phyloP scores from a whole-genome alignment of 2,113 vertebrate species.

The Planiliza haematocheilus region DNA sequence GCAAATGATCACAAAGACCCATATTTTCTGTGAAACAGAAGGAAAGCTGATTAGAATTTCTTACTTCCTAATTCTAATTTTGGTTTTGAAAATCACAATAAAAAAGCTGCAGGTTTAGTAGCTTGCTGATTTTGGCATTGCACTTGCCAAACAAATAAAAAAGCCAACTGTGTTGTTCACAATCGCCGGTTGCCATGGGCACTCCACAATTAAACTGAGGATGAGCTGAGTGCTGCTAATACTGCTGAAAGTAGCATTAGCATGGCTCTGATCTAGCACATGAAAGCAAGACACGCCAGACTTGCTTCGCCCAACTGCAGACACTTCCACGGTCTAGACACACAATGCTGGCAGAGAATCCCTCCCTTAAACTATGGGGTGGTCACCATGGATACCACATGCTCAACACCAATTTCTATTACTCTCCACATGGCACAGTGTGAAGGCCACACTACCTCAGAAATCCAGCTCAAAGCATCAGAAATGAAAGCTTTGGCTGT shows the following conservation, averaged over 20 bases:
- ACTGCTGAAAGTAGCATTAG: slow-evolving; percentile 66
- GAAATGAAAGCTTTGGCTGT: slow-evolving; percentile 54
- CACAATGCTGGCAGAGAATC: slow-evolving; percentile 60
- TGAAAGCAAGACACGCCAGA: slow-evolving; percentile 66
- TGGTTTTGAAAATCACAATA: slow-evolving; percentile 25
- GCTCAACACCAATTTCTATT: slow-evolving; percentile 63
- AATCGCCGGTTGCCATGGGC: slow-evolving; percentile 53
- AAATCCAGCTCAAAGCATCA: slow-evolving; percentile 62
- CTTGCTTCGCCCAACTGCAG: slow-evolving; percentile 62
- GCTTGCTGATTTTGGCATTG: slow-evolving; percentile 37
- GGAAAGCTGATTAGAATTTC: too few relatives aligned
- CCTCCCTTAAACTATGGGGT: slow-evolving; percentile 55
- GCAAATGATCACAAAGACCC: too few relatives aligned
- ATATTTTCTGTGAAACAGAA: too few relatives aligned
- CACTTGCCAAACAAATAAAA: slow-evolving; percentile 44
- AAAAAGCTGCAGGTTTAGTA: slow-evolving; percentile 39
- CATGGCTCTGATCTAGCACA: slow-evolving; percentile 75
- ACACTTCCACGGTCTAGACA: slow-evolving; percentile 65
- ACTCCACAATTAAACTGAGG: slow-evolving; percentile 40
- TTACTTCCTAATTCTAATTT: neutral
- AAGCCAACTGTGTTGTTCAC: slow-evolving; percentile 28
- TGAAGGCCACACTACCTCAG: slow-evolving; percentile 70
- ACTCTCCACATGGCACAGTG: slow-evolving; percentile 50
- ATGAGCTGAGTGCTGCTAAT: slow-evolving; percentile 59
- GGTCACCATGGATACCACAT: slow-evolving; percentile 75